Base-by-base conservation (phyloP, 2,888 invertebrate genomes). In the Erebia palarica region DNA sequence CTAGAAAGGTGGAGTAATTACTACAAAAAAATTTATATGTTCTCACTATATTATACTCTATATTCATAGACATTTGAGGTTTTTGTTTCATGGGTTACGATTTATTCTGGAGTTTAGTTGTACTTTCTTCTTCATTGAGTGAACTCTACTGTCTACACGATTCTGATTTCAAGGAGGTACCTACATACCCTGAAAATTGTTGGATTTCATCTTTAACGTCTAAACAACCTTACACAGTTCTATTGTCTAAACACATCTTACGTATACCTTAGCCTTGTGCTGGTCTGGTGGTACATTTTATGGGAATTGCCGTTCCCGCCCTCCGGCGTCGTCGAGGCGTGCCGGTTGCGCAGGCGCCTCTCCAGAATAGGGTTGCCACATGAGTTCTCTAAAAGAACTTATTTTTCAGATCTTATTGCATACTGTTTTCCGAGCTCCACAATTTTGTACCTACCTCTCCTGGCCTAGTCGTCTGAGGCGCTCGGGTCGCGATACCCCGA, bases 301-400 rank as follows among this genome's bases (percentile, higher is more conserved):
- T 83, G 80, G 80, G 76, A 75, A 81, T 79, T 75, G 72, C 70
- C 71, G 75, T 72, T 36, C 68, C 75, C 79, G 80, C 80, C 86
- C 85, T 75, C 78, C 76, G 85, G 85, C 86, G 82, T 77, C 75
- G 74, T 18, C 75, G 76, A 77, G 81, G 81, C 79, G 80, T 78
- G 79, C 79, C 82, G 81, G 78, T 79, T 79, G 85, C 82, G 82
- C 85, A 75, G 82, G 82, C 85, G 84, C 83, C 80, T 79, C 73
- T 76, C 78, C 78, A 44, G n/a, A 21, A 9, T 59, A 67, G 67
- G 67, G 59, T 11, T 67, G 59, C 49, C 59, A 58, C 44, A 4
- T 5, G 1, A 16, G 3, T 36, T 51, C 16, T 47, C 44, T 64
- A 4, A 49, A n/a, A 61, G 18, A 21, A 18, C 10, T 60, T 27